phyloP scores from a whole-genome alignment of 2,113 vertebrate species.

The Cardinalis cardinalis region DNA sequence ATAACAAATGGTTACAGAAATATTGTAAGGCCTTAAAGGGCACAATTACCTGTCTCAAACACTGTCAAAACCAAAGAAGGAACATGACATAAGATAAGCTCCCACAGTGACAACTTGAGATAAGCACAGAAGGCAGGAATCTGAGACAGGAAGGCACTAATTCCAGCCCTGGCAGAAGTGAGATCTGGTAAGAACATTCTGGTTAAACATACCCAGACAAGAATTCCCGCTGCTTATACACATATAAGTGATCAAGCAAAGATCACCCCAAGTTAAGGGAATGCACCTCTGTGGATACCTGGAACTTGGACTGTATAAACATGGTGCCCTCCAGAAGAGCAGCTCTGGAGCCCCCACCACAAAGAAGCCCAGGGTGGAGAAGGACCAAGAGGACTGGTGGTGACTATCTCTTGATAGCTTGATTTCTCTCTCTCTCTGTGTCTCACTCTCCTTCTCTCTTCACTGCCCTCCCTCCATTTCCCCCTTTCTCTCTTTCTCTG shows the following conservation, averaged over 20 bases:
- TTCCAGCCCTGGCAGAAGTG: background rate
- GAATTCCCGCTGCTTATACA: background rate
- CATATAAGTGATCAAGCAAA: fast-evolving
- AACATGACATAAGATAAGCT: background rate
- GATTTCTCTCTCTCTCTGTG: no score
- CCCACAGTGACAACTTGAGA: background rate
- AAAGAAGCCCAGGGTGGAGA: background rate
- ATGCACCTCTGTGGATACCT: fast-evolving
- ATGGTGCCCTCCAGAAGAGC: fast-evolving
- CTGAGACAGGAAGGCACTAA: background rate
- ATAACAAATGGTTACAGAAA: background rate
- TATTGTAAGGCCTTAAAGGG: background rate
- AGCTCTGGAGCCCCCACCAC: background rate
- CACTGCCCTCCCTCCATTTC: background rate
- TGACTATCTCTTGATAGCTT: background rate
- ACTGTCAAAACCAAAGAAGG: background rate
- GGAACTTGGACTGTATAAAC: background rate
- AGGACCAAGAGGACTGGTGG: background rate
- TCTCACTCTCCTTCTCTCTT: no score
- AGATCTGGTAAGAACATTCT: background rate
- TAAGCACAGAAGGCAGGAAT: background rate
- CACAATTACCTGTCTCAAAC: background rate
- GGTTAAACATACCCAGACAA: fast-evolving
- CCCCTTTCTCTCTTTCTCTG: background rate
- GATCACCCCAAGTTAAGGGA: background rate